Evolutionary conservation across 2,888 invertebrate genomes (phyloP), one percentile per base, ranked within the genome.

Genomic region (Caenorhabditis zanzibari): DNA sequence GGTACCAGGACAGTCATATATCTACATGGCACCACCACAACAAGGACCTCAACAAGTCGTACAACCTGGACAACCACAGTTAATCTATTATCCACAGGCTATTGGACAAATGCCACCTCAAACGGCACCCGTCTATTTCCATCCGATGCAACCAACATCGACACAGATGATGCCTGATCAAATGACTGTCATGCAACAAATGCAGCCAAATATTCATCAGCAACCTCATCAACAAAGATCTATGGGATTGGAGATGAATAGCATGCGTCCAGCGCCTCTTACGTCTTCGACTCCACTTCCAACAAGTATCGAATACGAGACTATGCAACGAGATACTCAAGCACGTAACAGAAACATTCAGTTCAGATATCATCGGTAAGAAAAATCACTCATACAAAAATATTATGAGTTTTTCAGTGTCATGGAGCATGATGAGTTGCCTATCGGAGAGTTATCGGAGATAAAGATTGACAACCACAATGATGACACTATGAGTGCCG

Each of bases 261-360:
- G 22, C 3, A 38, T 58, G 16, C 74, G 66, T 24, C 38, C 79
- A 10, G 81, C 73, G 47, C 84, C 84, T 24, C n/a, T 84, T 38
- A 81, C 79, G 3, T 84, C 84, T 10, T 84, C 84, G 12, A 84
- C 84, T 28, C 84, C 84, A 16, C 58, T 84, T 10, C 84, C 84
- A 26, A 80, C 83, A 12, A 71, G 56, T 28, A 22, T 75, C 19
- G 83, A 83, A 47, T 83, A 83, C 24, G 82, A 82, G 61, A 76
- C 73, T 3, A 58, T 75, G 47, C 81, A 81, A 35, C 74, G 81
- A 10, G 75, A 82, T 24, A 76, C 26, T 16, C 66, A 66, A n/a
- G 72, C 59, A 44, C 74, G 79, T n/a, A 58, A 74, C 56, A 83
- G 71, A 38, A 74, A 72, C 16, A 75, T 84, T 26, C 81, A 84